Evolutionary conservation across 2,888 invertebrate genomes (phyloP).

Genomic region (Dichetophora obliterata): DNA sequence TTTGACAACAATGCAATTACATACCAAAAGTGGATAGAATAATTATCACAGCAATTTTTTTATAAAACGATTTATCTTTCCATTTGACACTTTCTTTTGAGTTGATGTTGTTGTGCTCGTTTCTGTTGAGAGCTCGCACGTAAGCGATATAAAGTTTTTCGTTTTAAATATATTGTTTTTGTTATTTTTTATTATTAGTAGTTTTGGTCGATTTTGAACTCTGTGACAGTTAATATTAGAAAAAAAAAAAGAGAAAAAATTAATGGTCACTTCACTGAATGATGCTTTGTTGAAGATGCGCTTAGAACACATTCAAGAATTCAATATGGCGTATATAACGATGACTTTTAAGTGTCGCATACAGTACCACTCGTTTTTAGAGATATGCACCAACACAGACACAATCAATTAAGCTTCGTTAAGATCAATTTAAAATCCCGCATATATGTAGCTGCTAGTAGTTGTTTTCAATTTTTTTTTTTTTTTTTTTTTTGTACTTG

Average conservation of each 20-base stretch:
- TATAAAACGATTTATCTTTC: too few relatives aligned
- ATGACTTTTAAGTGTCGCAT: conserved; percentile 40
- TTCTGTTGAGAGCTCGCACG: background rate
- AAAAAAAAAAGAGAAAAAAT: background rate
- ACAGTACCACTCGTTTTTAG: conserved; percentile 30
- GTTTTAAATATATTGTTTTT: background rate
- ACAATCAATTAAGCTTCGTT: conserved; percentile 70
- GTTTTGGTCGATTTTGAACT: conserved; percentile 35
- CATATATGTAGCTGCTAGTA: conserved; percentile 63
- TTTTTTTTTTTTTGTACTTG: conserved; percentile 17
- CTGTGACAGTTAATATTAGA: conserved; percentile 33
- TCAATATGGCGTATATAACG: conserved; percentile 46
- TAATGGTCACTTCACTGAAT: conserved; percentile 17
- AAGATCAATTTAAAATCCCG: conserved; percentile 71
- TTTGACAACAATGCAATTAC: too few relatives aligned
- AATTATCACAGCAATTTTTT: too few relatives aligned
- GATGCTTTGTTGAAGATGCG: conserved; percentile 12
- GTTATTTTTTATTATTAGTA: conserved; percentile 19
- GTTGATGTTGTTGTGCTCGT: too few relatives aligned
- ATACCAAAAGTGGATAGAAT: too few relatives aligned
- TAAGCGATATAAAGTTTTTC: background rate
- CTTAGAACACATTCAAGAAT: conserved; percentile 28
- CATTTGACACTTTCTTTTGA: too few relatives aligned
- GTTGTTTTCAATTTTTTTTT: conserved; percentile 1
- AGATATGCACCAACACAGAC: conserved; percentile 60